Evolutionary conservation across 1,140 invertebrate genomes (phyloP).

Genomic region (Pseudoatta argentina): DNA sequence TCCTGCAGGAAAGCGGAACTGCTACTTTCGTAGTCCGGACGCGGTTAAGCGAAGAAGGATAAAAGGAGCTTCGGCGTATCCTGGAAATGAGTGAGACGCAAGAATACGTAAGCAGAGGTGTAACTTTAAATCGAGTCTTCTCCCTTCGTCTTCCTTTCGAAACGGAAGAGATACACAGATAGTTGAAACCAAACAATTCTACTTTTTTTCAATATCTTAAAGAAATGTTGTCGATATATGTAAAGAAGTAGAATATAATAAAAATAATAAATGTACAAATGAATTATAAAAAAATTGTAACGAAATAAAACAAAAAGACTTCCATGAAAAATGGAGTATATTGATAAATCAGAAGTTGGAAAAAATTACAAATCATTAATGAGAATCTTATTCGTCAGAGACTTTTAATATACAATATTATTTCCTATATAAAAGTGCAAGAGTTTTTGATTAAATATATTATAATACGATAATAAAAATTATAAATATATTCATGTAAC

Average conservation of each 20-base stretch:
- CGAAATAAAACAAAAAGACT: neutral
- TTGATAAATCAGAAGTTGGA: neutral
- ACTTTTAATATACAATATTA: neutral
- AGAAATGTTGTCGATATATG: neutral
- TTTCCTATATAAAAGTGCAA: neutral
- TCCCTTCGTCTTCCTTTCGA: neutral
- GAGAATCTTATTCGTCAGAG: neutral
- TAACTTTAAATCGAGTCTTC: constrained; percentile 72
- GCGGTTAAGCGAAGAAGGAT: constrained; percentile 62
- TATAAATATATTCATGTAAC: neutral
- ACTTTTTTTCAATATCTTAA: neutral
- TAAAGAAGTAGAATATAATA: neutral
- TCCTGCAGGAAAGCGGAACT: constrained; percentile 53
- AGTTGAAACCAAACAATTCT: neutral
- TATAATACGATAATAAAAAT: neutral
- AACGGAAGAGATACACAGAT: neutral
- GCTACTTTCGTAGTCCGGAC: constrained; percentile 67
- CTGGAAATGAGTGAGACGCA: constrained; percentile 69
- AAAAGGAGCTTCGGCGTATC: constrained; percentile 60
- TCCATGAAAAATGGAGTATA: neutral
- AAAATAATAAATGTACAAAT: neutral
- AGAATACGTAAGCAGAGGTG: constrained; percentile 70
- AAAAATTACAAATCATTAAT: neutral
- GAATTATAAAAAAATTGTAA: neutral
- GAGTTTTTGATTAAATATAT: neutral